Conservation (phyloP, 1,140 invertebrate species). For the Amphibalanus amphitrite region DNA sequence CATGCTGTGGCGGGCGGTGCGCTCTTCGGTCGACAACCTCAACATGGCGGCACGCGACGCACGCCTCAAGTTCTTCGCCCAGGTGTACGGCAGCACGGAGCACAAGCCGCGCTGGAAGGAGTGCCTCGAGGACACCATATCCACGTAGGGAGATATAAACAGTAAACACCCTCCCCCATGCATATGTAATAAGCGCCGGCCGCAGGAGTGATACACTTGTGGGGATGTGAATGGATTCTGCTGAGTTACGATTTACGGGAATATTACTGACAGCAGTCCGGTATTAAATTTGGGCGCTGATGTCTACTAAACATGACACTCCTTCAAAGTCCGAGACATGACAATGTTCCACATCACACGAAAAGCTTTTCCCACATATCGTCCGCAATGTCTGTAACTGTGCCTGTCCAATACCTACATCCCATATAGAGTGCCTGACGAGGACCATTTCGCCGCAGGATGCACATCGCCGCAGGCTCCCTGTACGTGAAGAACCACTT, state of each 20-base stretch:
- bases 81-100: slow-evolving; percentile 52
- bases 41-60: slow-evolving; percentile 48
- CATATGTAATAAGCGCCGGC: neutral
- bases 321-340: neutral
- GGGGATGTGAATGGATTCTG: too few species aligned
- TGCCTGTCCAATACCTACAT: neutral
- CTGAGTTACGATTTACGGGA: neutral
- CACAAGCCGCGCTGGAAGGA: slow-evolving; percentile 68
- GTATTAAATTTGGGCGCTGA: neutral
- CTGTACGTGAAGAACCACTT: slow-evolving; percentile 21
- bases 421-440: neutral
- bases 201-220: neutral
- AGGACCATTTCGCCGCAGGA: slow-evolving; percentile 7
- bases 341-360: neutral
- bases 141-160: slow-evolving; percentile 32
- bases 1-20: slow-evolving; percentile 58
- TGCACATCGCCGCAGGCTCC: slow-evolving; percentile 19
- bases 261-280: neutral
- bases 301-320: neutral
- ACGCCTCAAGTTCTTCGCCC: slow-evolving; percentile 51
- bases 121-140: slow-evolving; percentile 50
- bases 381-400: neutral
- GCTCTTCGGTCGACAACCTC: slow-evolving; percentile 51
- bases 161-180: neutral
- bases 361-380: neutral